These are phyloP conservation scores for Muntiacus muntjak DNA, from an alignment of 2,113 vertebrate species.

Conservation along the genomic window DNA sequence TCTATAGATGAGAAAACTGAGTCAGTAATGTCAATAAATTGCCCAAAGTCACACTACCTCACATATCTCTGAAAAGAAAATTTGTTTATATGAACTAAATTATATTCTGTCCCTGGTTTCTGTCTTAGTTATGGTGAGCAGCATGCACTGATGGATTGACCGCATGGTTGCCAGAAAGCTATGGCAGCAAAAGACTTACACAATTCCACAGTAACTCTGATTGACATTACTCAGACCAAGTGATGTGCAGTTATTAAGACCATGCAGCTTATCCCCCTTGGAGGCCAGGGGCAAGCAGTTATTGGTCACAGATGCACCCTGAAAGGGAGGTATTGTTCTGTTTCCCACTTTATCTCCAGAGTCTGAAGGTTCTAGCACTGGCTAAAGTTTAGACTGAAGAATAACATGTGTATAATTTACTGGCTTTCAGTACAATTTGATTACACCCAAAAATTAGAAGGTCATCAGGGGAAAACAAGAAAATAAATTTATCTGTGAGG, in stretches of 20 bases:
- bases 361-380: neutral
- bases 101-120: neutral
- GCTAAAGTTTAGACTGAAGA: neutral
- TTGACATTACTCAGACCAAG: neutral
- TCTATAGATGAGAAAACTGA: neutral
- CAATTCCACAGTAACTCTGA: neutral
- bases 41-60: neutral
- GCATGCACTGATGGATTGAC: neutral
- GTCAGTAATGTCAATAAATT: neutral
- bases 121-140: neutral
- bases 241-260: neutral
- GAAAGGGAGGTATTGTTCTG: neutral
- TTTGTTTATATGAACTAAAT: neutral
- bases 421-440: conserved; percentile 31
- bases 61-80: neutral
- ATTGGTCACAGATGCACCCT: neutral
- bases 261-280: fast-evolving
- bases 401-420: neutral
- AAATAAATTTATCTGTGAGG: conserved; percentile 44
- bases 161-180: neutral
- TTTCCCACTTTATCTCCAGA: neutral
- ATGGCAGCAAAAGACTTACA: neutral
- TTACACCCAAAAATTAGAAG: conserved; percentile 51
- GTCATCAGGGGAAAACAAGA: conserved; percentile 49
- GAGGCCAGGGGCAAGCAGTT: neutral